Evolutionary conservation across 2,113 vertebrate genomes (phyloP).

Genomic region (Leptosomus discolor): DNA sequence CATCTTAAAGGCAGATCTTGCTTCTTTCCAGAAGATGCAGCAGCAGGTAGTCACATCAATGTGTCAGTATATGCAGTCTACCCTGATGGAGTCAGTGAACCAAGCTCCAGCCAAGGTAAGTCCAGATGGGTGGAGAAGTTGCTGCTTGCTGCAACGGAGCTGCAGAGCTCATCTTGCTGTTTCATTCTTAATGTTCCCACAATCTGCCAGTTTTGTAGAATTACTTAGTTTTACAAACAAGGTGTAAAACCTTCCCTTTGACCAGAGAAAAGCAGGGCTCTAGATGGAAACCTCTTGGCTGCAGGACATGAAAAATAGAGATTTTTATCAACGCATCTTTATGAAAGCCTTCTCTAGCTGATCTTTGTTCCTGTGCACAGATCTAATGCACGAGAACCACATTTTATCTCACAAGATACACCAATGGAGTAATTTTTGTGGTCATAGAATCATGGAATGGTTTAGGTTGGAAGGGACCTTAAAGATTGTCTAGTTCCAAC

Average conservation of each 20-base stretch:
- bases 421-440: rapidly evolving
- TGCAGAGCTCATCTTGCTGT: background rate
- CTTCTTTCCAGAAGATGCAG: background rate
- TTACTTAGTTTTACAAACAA: rapidly evolving
- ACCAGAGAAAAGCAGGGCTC: background rate
- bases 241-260: rapidly evolving
- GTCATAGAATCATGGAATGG: background rate
- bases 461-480: background rate
- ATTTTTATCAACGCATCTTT: rapidly evolving
- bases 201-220: rapidly evolving
- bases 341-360: background rate
- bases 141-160: background rate
- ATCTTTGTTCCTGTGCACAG: background rate
- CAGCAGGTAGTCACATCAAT: rapidly evolving
- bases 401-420: rapidly evolving
- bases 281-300: background rate
- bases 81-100: background rate
- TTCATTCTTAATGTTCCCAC: rapidly evolving
- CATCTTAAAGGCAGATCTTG: rapidly evolving
- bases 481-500: background rate
- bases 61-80: conserved; percentile 37
- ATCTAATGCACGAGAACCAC: rapidly evolving
- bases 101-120: conserved; percentile 26
- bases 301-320: rapidly evolving
- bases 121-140: rapidly evolving